Base-by-base conservation (phyloP, 1,140 invertebrate genomes). In the Solenopsis fugax region DNA sequence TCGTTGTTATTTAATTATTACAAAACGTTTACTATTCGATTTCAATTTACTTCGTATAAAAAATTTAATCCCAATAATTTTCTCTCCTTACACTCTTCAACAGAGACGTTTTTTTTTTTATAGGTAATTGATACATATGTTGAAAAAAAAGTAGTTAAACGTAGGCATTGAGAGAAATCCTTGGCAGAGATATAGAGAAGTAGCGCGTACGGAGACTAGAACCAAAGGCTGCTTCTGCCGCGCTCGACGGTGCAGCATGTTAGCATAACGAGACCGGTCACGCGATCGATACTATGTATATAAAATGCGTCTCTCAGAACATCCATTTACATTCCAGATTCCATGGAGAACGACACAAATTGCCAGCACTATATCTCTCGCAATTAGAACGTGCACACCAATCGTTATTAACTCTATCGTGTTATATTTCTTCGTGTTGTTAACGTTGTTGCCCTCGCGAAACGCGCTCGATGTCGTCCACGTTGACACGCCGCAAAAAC, bases 211-310 rank as follows among this genome's bases (percentile, higher is more conserved):
- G 29, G 60, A 29, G 41, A 24, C 34, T 69, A 50, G 24, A 45
- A 34, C 1, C 52, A 80, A 67, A 80, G 45, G n/a, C 62, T 62
- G 3, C 34, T 80, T 80, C 29, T 67, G 29, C 48, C 58, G 7
- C 13, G 45, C 29, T 45, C 2, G 64, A 7, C 16, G 21, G 21
- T n/a, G 18, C 67, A 13, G 21, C 52, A 29, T 58, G 54, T 75
- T 52, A 48, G 73, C 69, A 18, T 84, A 84, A 84, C 69, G 69
- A 84, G 80, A 75, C 24, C 13, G 34, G 80, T 75, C 80, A 75
- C 69, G 80, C 80, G 80, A 84, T 84, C 69, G 69, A 84, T 75
- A 84, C 67, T 48, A 50, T 62, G 41, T 62, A 18, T 73, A 60
- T 73, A 75, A 75, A 62, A 75, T 64, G 10, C 29, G 6, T 65